Evolutionary conservation across 2,113 vertebrate genomes (phyloP), one percentile per base, ranked within the genome.

Genomic region (Dascyllus trimaculatus): DNA sequence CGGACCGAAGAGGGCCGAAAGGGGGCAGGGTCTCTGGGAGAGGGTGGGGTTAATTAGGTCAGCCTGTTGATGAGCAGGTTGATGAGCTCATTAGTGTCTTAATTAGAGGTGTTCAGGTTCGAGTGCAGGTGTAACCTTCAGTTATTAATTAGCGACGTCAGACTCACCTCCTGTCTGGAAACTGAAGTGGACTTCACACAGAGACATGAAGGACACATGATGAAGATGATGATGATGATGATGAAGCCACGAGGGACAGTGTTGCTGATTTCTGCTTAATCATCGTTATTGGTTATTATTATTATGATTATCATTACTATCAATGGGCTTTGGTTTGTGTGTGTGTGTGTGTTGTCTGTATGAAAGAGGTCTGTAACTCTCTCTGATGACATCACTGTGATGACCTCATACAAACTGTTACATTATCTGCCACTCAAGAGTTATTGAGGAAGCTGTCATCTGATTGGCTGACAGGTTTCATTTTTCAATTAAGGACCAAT

Each of bases 351-450:
- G 49, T 75, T 1, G 64, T 35, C 32, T 35, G 32, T 24, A 32
- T 58, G 80, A 48, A 60, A 21, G 70, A n/a, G 45, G 48, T 38
- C 53, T 71, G 32, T 69, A 35, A 67, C 53, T 26, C 11, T 71
- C 54, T 75, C 26, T 68, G 75, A 75, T 73, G 80, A 87, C 85
- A 72, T 89, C 83, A 88, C 88, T 91, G 89, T 91, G 93, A 92
- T 90, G 85, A 92, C 74, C 32, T 89, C 86, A 85, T 72, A 67
- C 69, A 38, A 74, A 60, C 25, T 49, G 25, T 56, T 13, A 58
- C 71, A 45, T 82, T 65, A 63, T 56, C 40, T 2, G 29, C 40
- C 21, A 6, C 43, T 51, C 35, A 15, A 5, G 32, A 35, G 32
- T 5, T 35, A 6, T 7, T 6, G 22, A 57, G 51, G 4, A 54